Evolutionary conservation across 2,113 vertebrate species (phyloP).

Genomic region (Catharus fuscescens): DNA sequence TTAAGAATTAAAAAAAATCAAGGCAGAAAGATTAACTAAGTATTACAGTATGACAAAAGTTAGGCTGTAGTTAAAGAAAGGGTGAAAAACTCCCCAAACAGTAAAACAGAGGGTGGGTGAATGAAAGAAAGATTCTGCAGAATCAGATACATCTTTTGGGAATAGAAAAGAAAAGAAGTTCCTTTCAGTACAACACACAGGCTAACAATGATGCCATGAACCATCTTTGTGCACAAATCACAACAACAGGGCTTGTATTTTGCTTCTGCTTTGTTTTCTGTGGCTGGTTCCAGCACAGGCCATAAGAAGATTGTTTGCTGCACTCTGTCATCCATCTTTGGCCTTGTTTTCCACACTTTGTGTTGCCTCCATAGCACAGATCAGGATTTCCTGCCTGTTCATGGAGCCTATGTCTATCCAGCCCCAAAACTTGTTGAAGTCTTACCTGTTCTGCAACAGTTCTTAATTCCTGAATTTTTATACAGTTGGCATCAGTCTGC

Average conservation of each 20-base stretch:
- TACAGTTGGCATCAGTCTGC: background rate
- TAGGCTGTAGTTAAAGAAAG: background rate
- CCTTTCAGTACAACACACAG: background rate
- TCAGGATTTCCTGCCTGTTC: background rate
- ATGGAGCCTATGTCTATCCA: background rate
- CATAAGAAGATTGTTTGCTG: background rate
- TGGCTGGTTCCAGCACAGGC: background rate
- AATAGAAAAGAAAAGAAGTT: background rate
- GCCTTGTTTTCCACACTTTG: background rate
- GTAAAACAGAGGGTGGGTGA: accelerated
- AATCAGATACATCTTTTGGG: background rate
- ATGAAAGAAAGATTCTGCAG: no score
- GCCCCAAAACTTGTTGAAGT: background rate
- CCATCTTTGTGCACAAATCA: background rate
- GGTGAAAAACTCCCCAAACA: background rate
- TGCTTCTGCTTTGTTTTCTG: background rate
- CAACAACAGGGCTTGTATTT: background rate
- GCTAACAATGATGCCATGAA: background rate
- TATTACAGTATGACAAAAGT: background rate
- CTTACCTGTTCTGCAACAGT: background rate
- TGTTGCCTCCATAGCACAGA: background rate
- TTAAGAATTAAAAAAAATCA: background rate
- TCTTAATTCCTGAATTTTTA: background rate
- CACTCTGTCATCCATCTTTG: background rate
- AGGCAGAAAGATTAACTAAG: background rate